phyloP scores from a whole-genome alignment of 2,797 vertebrate species.

The Euthynnus affinis region DNA sequence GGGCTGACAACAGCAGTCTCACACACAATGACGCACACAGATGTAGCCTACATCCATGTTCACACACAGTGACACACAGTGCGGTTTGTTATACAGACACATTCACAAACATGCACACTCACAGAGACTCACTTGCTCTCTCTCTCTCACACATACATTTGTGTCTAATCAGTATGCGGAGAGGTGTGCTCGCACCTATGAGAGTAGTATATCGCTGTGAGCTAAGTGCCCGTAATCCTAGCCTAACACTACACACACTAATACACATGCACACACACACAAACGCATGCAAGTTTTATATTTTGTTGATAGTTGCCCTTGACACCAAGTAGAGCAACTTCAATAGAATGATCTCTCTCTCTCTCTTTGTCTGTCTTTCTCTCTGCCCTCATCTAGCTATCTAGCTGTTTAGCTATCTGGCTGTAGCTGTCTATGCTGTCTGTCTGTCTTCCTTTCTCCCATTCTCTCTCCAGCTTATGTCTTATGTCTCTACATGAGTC shows the following conservation, averaged over 20 bases:
- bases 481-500: constrained; percentile 11
- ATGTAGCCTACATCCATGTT: constrained; percentile 1
- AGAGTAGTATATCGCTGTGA: constrained; percentile 75
- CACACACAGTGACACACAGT: background rate
- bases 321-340: constrained; percentile 71
- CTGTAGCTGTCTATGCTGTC: background rate
- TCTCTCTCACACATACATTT: constrained; percentile 40
- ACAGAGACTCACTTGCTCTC: constrained; percentile 9
- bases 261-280: constrained; percentile 20
- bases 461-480: background rate
- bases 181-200: constrained; percentile 53
- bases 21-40: constrained; percentile 7
- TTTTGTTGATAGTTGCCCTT: constrained; percentile 78
- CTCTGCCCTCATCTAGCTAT: background rate
- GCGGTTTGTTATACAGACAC: background rate
- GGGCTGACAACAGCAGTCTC: constrained; percentile 41
- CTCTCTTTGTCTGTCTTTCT: background rate
- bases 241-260: constrained; percentile 57
- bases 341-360: constrained; percentile 47
- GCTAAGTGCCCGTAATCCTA: constrained; percentile 78
- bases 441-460: background rate
- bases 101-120: constrained; percentile 25
- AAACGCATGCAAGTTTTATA: constrained; percentile 52
- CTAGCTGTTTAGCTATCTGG: background rate
- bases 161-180: constrained; percentile 73